Evolutionary conservation across 2,888 invertebrate genomes (phyloP).

Genomic region (Dromius quadrimaculatus): DNA sequence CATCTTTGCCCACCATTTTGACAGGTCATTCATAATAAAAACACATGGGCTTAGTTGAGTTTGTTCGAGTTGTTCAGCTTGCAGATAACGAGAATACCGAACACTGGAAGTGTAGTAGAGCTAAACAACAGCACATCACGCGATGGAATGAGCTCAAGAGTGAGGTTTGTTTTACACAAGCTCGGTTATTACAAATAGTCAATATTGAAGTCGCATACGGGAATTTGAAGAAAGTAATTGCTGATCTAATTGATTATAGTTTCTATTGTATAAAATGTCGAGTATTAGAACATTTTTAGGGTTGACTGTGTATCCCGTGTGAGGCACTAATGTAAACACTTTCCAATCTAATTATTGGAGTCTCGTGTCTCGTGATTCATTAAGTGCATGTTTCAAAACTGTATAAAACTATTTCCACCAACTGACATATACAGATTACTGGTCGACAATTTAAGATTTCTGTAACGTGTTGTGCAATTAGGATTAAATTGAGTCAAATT

Average conservation of each 20-base stretch:
- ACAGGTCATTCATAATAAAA: conserved; percentile 64
- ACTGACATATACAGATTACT: conserved; percentile 27
- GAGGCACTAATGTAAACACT: conserved; percentile 13
- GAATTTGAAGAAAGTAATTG: too few relatives aligned
- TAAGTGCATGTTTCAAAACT: conserved; percentile 25
- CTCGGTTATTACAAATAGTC: too few relatives aligned
- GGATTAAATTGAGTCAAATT: conserved; percentile 6
- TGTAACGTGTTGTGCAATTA: conserved; percentile 6
- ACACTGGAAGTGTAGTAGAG: conserved; percentile 10
- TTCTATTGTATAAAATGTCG: too few relatives aligned
- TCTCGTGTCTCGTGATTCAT: conserved; percentile 34
- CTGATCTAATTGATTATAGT: too few relatives aligned
- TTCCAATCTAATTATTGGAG: conserved; percentile 33
- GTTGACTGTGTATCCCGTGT: too few relatives aligned
- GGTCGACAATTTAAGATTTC: not conserved
- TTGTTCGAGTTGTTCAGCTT: conserved; percentile 44
- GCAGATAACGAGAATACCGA: conserved; percentile 34
- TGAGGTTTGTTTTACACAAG: too few relatives aligned
- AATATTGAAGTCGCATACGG: too few relatives aligned
- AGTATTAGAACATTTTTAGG: too few relatives aligned
- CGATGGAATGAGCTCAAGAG: conserved; percentile 3
- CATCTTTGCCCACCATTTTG: conserved; percentile 64
- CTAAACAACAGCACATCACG: conserved; percentile 5
- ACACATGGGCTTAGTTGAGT: conserved; percentile 59
- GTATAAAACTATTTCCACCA: conserved; percentile 14